Percentiles rank a stretch among this genome's conserved stretches.
Conservation (phyloP, 2,888 invertebrate genomes). For the Rhodophaea formosa region DNA sequence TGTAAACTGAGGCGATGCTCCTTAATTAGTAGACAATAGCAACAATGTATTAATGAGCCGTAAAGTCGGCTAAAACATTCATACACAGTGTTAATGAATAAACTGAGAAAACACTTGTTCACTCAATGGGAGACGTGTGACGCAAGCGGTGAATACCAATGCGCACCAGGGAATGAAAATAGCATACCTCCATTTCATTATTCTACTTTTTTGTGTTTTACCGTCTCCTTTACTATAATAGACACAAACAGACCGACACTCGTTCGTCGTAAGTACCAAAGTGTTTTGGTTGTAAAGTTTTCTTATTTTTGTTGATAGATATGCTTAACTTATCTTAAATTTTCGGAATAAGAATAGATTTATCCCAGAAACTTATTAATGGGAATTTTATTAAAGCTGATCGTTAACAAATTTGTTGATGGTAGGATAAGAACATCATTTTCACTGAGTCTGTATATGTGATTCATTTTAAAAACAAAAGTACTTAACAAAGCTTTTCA, state of each 20-base stretch:
- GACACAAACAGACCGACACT: slow-evolving; percentile 15
- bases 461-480: too few species aligned
- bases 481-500: too few species aligned
- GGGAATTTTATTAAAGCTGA: too few species aligned
- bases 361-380: too few species aligned
- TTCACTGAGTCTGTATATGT: too few species aligned
- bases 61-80: slow-evolving; percentile 57
- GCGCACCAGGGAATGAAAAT: slow-evolving; percentile 22
- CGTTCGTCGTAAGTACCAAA: neutral
- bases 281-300: neutral
- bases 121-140: slow-evolving; percentile 46
- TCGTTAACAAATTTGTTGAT: too few species aligned
- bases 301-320: too few species aligned
- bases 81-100: slow-evolving; percentile 43
- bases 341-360: too few species aligned
- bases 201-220: slow-evolving; percentile 24
- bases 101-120: slow-evolving; percentile 56
- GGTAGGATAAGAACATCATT: too few species aligned
- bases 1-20: slow-evolving; percentile 64
- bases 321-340: neutral
- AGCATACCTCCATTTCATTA: slow-evolving; percentile 27
- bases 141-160: slow-evolving; percentile 40
- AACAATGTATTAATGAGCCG: slow-evolving; percentile 58
- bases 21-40: slow-evolving; percentile 74
- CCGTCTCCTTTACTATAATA: slow-evolving; percentile 13